Evolutionary conservation across 2,797 vertebrate genomes (phyloP).

Genomic region (Macrochelys suwanniensis): DNA sequence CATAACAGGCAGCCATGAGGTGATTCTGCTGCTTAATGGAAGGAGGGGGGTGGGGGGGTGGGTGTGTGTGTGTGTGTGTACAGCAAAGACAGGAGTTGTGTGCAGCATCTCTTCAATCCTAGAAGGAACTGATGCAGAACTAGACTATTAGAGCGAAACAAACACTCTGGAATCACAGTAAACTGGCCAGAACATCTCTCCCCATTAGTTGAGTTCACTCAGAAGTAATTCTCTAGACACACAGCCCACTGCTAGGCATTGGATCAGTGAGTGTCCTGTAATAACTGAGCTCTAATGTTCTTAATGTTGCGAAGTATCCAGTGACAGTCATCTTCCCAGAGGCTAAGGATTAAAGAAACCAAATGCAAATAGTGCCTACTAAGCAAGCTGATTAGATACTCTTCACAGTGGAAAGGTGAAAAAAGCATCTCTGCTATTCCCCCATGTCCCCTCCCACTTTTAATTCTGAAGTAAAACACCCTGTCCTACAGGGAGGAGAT

Average conservation of each 20-base stretch:
- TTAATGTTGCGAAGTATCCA: background rate
- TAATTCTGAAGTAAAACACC: rapidly evolving
- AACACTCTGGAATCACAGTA: background rate
- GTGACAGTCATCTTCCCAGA: background rate
- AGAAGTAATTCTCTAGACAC: background rate
- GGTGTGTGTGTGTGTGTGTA: too few species aligned
- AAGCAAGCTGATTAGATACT: background rate
- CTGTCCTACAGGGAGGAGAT: background rate
- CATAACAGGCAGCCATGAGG: background rate
- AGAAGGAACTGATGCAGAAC: background rate
- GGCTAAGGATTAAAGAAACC: background rate
- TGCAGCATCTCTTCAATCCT: background rate
- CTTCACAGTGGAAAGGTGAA: background rate
- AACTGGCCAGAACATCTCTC: background rate
- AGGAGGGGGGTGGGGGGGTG: background rate
- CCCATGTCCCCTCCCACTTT: background rate
- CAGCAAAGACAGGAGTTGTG: background rate
- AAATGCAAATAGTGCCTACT: background rate
- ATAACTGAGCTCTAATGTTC: background rate
- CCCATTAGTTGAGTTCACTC: too few species aligned
- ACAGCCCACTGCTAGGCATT: too few species aligned
- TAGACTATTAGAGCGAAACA: background rate
- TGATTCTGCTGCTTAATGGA: background rate
- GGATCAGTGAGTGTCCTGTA: background rate
- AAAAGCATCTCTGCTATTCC: background rate